A percentile compares a stretch with the other conserved stretches of the same genome.
These are phyloP conservation scores for Disparrhopalites patrizii DNA, from an alignment of 2,888 invertebrate genomes.

Conservation along the genomic window DNA sequence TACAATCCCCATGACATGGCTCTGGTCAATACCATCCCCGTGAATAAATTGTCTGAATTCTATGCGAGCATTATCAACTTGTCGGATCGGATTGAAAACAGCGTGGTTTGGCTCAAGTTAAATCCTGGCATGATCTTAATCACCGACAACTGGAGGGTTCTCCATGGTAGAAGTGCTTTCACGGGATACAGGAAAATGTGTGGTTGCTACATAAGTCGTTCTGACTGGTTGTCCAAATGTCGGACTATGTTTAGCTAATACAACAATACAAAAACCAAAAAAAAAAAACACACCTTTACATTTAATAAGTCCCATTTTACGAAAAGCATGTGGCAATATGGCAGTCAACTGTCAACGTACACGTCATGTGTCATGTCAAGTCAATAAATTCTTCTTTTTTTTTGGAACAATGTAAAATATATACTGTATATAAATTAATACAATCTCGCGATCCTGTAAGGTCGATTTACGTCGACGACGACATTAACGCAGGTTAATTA, in stretches of 20 bases:
- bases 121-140: conserved; percentile 67
- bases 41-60: conserved; percentile 58
- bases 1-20: conserved; percentile 73
- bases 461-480: no score
- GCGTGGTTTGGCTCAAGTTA: conserved; percentile 58
- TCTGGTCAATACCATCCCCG: conserved; percentile 58
- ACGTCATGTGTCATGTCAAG: no score
- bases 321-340: no score
- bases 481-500: no score
- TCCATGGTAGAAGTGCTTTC: conserved; percentile 70
- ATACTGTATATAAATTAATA: no score
- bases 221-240: conserved; percentile 65
- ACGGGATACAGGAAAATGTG: conserved; percentile 63
- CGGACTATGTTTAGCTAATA: conserved; percentile 38
- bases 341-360: no score
- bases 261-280: background rate
- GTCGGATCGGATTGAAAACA: conserved; percentile 54
- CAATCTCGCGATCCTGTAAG: no score
- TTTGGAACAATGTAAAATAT: no score
- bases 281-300: no score
- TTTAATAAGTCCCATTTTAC: no score
- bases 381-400: no score
- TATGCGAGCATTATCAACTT: conserved; percentile 61
- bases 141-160: conserved; percentile 73
- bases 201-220: conserved; percentile 69